Evolutionary conservation across 1,140 invertebrate genomes (phyloP), one percentile per base, ranked within the genome.

Genomic region (Calliphora vicina): DNA sequence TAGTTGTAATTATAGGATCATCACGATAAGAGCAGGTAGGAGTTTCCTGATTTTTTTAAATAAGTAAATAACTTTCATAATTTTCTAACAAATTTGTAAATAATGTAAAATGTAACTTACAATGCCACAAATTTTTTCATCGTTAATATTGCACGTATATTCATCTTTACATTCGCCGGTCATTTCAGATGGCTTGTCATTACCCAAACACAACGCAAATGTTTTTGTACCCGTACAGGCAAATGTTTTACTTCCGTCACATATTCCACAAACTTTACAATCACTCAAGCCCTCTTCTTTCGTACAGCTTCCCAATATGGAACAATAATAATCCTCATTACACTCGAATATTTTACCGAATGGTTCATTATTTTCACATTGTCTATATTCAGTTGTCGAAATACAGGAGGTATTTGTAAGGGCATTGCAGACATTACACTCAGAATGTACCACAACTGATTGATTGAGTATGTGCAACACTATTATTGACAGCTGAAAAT

Each of bases 351-450:
- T 23, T 10, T 10, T 12, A 12, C 74, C 74, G 25, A 43, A 78
- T 23, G 74, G 74, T 45, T 43, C 25, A 23, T 23, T 78, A 43
- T 20, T 23, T 8, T 20, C n/a, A 26, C 74, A 78, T 25, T 78
- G 35, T 25, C 15, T 0, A 15, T 13, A 78, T 78, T 78, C 74
- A 1, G 0, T 45, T 10, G 23, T 23, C 2, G 74, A 78, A 4
- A 78, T 43, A 25, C 74, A 78, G n/a, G 74, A 35, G 13, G 4
- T 43, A 15, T 43, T 43, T 13, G 35, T 78, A 1, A 8, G n/a
- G 42, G 35, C 8, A 78, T 78, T 45, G 23, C 74, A 78, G n/a
- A 78, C 35, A 45, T 78, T 78, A 25, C 74, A 78, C 13, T 78
- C 74, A 12, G 74, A 20, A 25, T 67, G 3, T 5, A 23, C 61